Base-by-base conservation (phyloP, 2,888 invertebrate genomes). In the Hydroisotoma schaefferi region DNA sequence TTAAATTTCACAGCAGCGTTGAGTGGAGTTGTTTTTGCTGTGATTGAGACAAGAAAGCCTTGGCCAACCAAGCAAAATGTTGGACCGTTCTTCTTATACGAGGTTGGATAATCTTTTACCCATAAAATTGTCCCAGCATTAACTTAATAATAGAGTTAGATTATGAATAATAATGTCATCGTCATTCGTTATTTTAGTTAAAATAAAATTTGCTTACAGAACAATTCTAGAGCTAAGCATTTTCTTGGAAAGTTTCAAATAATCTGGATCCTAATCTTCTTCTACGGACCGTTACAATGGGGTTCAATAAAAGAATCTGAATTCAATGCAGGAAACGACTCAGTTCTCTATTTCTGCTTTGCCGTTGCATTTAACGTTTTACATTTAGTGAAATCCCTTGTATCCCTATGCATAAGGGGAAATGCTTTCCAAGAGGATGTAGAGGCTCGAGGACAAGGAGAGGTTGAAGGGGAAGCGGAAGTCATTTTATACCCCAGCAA, bases 11-110 rank as follows among this genome's bases (percentile, higher is more conserved):
- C 27, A 5, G 53, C 37, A 3, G 25, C 26, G 22, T 10, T 53
- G 26, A 25, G 40, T 53, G 53, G 53, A 10, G 15, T 53, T 3
- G 18, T 53, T 5, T 53, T 53, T 40, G 53, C 53, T 15, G 53
- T 53, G 27, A 23, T 40, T 26, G 53, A 53, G 40, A 40, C 53
- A 5, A 10, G 53, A 26, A 33, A 27, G 10, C 53, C 53, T 6
- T 53, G 40, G 40, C 53, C 53, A 40, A 40, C 23, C 43, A 5
- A 6, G 26, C 22, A 33, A 23, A 12, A 12, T 2, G 2, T 40
- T n/a, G 25, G 40, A 2, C 53, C 53, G 2, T 53, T 53, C 10
- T 53, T n/a, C 38, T 40, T 53, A 8, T 43, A 53, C 27, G 53
- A 53, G 52, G 52, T 43, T 15, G 6, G 18, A 33, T 33, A 33